Conservation (phyloP, 1,140 invertebrate species). For the Apolygus lucorum region DNA sequence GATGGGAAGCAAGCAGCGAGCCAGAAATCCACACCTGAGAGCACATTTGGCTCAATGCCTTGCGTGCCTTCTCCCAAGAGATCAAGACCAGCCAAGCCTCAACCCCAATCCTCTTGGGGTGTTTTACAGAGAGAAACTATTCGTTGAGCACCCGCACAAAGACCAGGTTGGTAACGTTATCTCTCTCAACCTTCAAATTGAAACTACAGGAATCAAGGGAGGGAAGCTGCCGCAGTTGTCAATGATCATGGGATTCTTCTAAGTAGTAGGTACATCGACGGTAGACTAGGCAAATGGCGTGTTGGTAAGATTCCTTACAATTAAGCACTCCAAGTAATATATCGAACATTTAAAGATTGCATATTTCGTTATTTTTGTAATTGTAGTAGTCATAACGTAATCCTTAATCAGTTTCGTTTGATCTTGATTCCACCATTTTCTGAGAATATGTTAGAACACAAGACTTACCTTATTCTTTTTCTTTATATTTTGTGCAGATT, state of each 20-base stretch:
- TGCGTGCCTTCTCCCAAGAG: constrained; percentile 67
- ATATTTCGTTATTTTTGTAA: no score
- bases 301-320: no score
- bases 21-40: constrained; percentile 88
- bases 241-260: no score
- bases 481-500: constrained; percentile 44
- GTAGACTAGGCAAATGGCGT: no score
- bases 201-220: no score
- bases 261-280: no score
- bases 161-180: constrained; percentile 43
- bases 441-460: neutral
- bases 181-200: no score
- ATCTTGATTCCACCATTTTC: neutral
- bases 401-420: no score
- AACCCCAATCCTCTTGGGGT: constrained; percentile 48
- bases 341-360: no score
- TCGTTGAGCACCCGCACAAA: constrained; percentile 64
- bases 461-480: neutral
- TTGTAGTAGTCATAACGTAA: no score
- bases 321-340: no score
- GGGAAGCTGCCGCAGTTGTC: no score
- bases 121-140: constrained; percentile 64
- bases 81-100: constrained; percentile 46
- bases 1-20: constrained; percentile 51
- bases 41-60: constrained; percentile 82